Percentiles rank a stretch among this genome's conserved stretches.
phyloP scores from a whole-genome alignment of 1,140 invertebrate genomes.

The Papilio aristodemus region DNA sequence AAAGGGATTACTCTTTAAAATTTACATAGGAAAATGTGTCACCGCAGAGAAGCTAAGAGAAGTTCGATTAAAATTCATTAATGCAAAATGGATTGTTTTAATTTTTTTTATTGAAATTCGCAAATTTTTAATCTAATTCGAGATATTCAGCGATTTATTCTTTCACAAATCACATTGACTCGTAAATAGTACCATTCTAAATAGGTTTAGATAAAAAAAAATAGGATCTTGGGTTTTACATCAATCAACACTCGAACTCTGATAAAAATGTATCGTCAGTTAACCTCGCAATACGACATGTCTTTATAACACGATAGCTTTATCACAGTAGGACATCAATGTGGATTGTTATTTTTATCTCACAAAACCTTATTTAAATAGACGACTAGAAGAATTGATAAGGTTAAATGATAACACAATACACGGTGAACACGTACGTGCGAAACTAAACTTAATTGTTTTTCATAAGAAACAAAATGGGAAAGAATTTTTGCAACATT shows the following conservation, averaged over 20 bases:
- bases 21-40: slow-evolving; percentile 23
- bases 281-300: not conserved
- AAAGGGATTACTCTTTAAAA: slow-evolving; percentile 30
- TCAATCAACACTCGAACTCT: not conserved
- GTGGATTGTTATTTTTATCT: not conserved
- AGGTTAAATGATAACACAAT: not conserved
- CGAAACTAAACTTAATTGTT: too few species aligned
- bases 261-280: not conserved
- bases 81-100: not conserved
- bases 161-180: too few species aligned
- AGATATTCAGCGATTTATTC: too few species aligned
- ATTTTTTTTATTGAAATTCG: not conserved
- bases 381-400: not conserved
- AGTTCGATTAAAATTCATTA: not conserved
- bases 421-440: slow-evolving; percentile 18
- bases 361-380: not conserved
- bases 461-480: too few species aligned
- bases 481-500: too few species aligned
- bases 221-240: not conserved
- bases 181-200: too few species aligned
- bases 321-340: not conserved
- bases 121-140: too few species aligned
- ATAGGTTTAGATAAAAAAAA: too few species aligned
- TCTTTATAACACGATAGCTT: not conserved
- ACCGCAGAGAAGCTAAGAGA: not conserved